Evolutionary conservation across 2,888 invertebrate genomes (phyloP).

Genomic region (Drosophila koepferae): DNA sequence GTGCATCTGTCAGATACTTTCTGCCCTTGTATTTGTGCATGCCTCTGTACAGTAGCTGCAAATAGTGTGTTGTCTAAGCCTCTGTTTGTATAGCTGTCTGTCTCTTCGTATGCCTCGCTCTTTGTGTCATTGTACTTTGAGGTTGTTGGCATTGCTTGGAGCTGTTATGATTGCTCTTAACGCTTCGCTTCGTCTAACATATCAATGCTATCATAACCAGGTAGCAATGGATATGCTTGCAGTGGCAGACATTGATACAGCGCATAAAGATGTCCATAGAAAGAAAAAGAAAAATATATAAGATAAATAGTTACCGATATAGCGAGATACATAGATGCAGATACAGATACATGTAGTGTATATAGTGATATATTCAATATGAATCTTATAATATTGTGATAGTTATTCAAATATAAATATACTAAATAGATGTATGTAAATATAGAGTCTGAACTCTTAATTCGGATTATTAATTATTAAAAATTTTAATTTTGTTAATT

Average conservation of each 20-base stretch:
- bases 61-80: slow-evolving; percentile 7
- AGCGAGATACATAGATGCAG: not conserved
- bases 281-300: not conserved
- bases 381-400: not conserved
- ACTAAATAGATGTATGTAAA: too few species aligned
- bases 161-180: slow-evolving; percentile 25
- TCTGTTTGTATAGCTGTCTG: not conserved
- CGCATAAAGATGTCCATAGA: not conserved
- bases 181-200: slow-evolving; percentile 18
- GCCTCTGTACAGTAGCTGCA: slow-evolving; percentile 29
- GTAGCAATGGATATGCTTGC: slow-evolving; percentile 11
- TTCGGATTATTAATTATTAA: too few species aligned
- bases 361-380: not conserved
- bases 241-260: slow-evolving; percentile 2
- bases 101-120: slow-evolving; percentile 6
- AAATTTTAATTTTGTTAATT: too few species aligned
- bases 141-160: slow-evolving; percentile 29
- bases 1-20: slow-evolving; percentile 46
- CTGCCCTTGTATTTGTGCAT: slow-evolving; percentile 55
- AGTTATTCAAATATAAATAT: too few species aligned
- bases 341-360: not conserved
- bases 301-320: not conserved
- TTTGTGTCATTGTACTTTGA: slow-evolving; percentile 38
- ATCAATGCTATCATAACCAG: slow-evolving; percentile 31
- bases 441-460: too few species aligned